These are phyloP conservation scores for Ips typographus DNA, from an alignment of 1,140 invertebrate species.

Conservation along the genomic window DNA sequence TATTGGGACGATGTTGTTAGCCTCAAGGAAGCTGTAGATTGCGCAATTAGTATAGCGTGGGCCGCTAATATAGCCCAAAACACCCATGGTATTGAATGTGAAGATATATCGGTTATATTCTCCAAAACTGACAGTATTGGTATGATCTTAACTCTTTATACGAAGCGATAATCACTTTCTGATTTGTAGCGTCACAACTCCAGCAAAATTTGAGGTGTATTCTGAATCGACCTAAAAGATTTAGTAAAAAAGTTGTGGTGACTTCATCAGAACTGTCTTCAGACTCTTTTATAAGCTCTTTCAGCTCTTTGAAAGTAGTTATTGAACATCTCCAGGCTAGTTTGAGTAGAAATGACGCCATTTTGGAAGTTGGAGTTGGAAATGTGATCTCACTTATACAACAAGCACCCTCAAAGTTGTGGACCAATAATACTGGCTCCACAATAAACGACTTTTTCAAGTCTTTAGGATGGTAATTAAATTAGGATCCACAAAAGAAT, in stretches of 20 bases:
- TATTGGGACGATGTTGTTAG: conserved; percentile 83
- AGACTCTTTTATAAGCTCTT: conserved; percentile 9
- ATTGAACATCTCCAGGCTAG: conserved; percentile 2
- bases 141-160: not conserved
- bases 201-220: conserved; percentile 16
- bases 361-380: conserved; percentile 21
- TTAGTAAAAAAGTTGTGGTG: conserved; percentile 17
- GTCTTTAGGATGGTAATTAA: too few species aligned
- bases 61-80: conserved; percentile 3
- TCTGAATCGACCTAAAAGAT: conserved; percentile 7
- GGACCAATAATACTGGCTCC: not conserved
- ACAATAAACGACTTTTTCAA: too few species aligned
- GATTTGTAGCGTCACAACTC: conserved; percentile 5
- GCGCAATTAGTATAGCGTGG: conserved; percentile 25
- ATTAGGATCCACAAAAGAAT: too few species aligned
- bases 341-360: not conserved
- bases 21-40: conserved; percentile 71
- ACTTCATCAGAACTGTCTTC: conserved; percentile 18
- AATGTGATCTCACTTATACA: not conserved
- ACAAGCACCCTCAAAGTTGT: not conserved
- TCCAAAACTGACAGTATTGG: not conserved
- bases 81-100: not conserved
- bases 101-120: conserved; percentile 7
- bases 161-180: too few species aligned
- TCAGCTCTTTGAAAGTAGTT: not conserved